phyloP scores from a whole-genome alignment of 1,140 invertebrate species.

The Maconellicoccus hirsutus region DNA sequence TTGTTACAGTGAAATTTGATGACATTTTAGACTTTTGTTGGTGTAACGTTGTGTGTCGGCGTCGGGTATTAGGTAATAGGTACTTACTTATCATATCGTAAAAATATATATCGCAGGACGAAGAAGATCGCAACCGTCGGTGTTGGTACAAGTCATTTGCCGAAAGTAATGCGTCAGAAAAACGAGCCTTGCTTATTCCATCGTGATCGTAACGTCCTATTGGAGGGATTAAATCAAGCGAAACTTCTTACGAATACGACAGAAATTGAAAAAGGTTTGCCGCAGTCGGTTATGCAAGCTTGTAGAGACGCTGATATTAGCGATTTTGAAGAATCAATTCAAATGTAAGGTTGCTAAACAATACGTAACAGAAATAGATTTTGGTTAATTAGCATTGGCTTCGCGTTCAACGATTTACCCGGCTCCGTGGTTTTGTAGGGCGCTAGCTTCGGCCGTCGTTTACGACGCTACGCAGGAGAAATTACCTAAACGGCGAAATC shows the following conservation, averaged over 20 bases:
- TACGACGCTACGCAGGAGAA: constrained; percentile 67
- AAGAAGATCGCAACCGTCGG: neutral
- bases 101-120: too few relatives aligned
- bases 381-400: too few relatives aligned
- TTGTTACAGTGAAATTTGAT: too few relatives aligned
- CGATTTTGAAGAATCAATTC: neutral
- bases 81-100: too few relatives aligned
- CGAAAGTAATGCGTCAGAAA: constrained; percentile 48
- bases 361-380: neutral
- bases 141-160: constrained; percentile 31
- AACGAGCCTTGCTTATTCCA: constrained; percentile 44
- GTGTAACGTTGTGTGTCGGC: too few relatives aligned
- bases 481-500: constrained; percentile 57
- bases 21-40: too few relatives aligned
- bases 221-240: constrained; percentile 60
- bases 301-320: constrained; percentile 14
- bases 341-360: constrained; percentile 6
- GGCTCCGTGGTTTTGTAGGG: too few relatives aligned
- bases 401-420: too few relatives aligned
- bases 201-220: constrained; percentile 47
- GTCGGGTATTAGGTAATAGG: too few relatives aligned
- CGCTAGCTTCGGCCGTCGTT: constrained; percentile 44
- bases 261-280: constrained; percentile 44
- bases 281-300: constrained; percentile 40
- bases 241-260: constrained; percentile 61